phyloP scores from a whole-genome alignment of 92 coral and sea anemone species.

The Epizoanthus fatuus region DNA sequence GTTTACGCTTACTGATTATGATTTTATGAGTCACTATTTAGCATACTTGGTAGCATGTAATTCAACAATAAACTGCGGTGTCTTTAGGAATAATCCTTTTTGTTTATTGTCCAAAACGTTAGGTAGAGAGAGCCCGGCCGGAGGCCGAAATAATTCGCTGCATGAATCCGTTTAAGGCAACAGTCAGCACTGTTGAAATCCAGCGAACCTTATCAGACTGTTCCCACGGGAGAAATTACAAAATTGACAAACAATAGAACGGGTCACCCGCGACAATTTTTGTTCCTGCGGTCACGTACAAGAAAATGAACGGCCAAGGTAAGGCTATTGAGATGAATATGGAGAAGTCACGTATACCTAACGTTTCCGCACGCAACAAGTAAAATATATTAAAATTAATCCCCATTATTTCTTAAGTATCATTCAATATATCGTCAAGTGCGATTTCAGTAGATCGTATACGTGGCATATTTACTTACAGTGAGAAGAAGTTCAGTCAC shows the following conservation, averaged over 20 bases:
- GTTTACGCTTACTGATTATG: too few species aligned
- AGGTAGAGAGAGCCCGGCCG: not conserved
- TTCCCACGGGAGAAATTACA: not conserved
- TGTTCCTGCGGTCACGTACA: not conserved
- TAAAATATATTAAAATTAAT: too few species aligned
- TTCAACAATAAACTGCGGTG: not conserved
- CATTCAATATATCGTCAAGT: too few species aligned
- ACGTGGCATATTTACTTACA: too few species aligned
- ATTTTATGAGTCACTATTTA: too few species aligned
- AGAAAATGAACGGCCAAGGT: not conserved
- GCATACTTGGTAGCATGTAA: not conserved
- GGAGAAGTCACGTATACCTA: not conserved
- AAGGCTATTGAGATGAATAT: not conserved
- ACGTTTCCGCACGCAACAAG: not conserved
- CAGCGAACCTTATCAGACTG: not conserved
- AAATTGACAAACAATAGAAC: not conserved
- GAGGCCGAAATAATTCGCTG: not conserved
- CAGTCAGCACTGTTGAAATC: not conserved
- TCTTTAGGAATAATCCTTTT: not conserved
- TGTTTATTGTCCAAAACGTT: not conserved
- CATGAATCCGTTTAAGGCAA: too few species aligned
- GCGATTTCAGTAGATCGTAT: too few species aligned
- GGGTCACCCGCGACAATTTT: not conserved
- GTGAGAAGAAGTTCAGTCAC: too few species aligned
- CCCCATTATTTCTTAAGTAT: too few species aligned